Percentiles rank a stretch among this genome's conserved stretches.
phyloP scores from a whole-genome alignment of 2,888 invertebrate species.

The Petrolisthes cinctipes region DNA sequence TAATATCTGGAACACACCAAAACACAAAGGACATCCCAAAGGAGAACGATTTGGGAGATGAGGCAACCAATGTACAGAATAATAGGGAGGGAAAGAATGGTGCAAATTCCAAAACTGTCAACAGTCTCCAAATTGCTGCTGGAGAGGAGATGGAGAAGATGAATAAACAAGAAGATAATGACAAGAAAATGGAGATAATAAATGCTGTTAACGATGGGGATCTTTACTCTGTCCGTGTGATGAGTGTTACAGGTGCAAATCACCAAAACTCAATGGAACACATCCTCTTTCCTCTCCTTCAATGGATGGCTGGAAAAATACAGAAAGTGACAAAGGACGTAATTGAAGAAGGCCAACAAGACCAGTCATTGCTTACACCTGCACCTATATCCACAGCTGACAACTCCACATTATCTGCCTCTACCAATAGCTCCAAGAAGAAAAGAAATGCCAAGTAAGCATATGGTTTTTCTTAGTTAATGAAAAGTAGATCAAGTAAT shows the following conservation, averaged over 20 bases:
- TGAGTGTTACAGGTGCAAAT: not conserved
- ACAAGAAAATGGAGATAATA: not conserved
- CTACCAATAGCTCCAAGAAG: not conserved
- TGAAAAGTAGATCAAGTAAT: no score
- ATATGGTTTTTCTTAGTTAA: no score
- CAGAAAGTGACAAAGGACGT: not conserved
- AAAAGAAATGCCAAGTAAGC: not conserved
- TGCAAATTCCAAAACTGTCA: no score
- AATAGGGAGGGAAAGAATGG: no score
- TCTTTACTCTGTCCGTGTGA: not conserved
- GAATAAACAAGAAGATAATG: not conserved
- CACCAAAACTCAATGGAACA: not conserved
- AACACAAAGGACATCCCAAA: no score
- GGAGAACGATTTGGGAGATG: no score
- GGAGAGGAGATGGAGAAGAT: not conserved
- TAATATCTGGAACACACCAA: no score
- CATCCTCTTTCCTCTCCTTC: not conserved
- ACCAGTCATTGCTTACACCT: not conserved
- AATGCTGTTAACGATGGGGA: not conserved
- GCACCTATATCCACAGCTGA: not conserved
- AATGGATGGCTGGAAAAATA: slow-evolving; percentile 1
- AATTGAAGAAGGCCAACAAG: not conserved
- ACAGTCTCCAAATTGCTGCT: no score
- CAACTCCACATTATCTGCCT: not conserved
- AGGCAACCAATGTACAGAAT: no score